A percentile compares a stretch with the other conserved stretches of the same genome.
These are phyloP conservation scores for Eidolon dupreanum DNA, from an alignment of 2,797 vertebrate species.

Conservation along the genomic window DNA sequence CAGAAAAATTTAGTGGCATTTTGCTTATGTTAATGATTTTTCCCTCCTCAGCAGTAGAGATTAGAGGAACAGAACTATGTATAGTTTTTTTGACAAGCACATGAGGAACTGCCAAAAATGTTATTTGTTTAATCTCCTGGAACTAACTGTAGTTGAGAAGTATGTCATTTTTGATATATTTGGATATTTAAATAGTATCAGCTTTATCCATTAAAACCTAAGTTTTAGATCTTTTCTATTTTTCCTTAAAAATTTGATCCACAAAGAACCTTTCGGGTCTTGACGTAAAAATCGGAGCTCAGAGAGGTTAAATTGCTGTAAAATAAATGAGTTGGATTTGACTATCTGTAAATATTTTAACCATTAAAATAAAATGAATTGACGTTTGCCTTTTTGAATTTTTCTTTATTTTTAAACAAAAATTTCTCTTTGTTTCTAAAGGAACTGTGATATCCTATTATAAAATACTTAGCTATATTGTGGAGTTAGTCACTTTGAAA, in stretches of 20 bases:
- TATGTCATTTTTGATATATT: background rate
- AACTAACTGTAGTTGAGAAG: constrained; percentile 50
- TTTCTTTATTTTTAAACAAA: background rate
- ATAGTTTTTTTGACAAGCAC: constrained; percentile 63
- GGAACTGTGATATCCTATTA: background rate
- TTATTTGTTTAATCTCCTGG: constrained; percentile 41
- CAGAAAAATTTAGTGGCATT: constrained; percentile 53
- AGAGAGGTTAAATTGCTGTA: background rate
- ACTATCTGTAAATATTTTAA: background rate
- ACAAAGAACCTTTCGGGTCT: background rate
- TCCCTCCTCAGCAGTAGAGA: background rate
- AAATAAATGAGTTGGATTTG: background rate
- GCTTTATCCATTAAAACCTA: constrained; percentile 18
- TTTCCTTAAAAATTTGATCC: constrained; percentile 20
- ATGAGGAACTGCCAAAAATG: constrained; percentile 61
- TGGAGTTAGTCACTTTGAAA: background rate
- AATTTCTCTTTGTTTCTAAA: constrained; percentile 14
- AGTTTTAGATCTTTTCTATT: constrained; percentile 29
- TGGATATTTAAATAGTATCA: background rate
- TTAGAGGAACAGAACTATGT: constrained; percentile 39
- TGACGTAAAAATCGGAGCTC: background rate
- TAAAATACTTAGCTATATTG: background rate
- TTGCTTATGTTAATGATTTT: constrained; percentile 61
- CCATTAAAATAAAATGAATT: background rate
- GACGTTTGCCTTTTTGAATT: constrained; percentile 1